Evolutionary conservation across 1,140 invertebrate genomes (phyloP).

Genomic region (Aphidius ervi): DNA sequence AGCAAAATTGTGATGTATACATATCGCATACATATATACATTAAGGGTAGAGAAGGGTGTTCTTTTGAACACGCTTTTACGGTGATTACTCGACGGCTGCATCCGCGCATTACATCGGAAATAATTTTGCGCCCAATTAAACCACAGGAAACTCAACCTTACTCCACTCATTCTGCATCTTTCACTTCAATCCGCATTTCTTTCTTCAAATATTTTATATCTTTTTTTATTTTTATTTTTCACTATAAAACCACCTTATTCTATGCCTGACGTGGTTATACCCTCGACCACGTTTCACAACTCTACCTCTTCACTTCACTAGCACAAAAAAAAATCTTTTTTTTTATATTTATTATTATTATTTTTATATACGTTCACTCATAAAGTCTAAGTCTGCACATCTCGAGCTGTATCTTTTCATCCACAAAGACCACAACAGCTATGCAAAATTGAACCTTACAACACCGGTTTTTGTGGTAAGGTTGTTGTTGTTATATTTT

Average conservation of each 20-base stretch:
- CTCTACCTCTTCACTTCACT: neutral
- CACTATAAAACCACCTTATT: neutral
- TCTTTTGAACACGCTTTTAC: slow-evolving; percentile 46
- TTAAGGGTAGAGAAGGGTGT: slow-evolving; percentile 18
- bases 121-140: slow-evolving; percentile 55
- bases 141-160: slow-evolving; percentile 46
- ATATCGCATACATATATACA: neutral
- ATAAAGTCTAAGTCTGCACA: neutral
- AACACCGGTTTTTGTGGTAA: no score
- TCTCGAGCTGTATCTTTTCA: no score
- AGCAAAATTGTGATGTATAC: slow-evolving; percentile 4
- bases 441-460: no score
- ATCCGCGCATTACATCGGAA: slow-evolving; percentile 50
- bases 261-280: slow-evolving; percentile 1
- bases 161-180: slow-evolving; percentile 27
- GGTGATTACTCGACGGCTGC: slow-evolving; percentile 49
- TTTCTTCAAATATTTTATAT: slow-evolving; percentile 1
- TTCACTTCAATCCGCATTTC: slow-evolving; percentile 8
- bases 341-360: slow-evolving; percentile 1
- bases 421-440: no score
- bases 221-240: neutral
- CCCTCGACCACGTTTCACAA: neutral
- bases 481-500: no score
- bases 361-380: no score
- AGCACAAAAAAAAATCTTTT: neutral